These are phyloP conservation scores for Loxodonta africana DNA, from an alignment of 2,113 vertebrate species.

Conservation along the genomic window DNA sequence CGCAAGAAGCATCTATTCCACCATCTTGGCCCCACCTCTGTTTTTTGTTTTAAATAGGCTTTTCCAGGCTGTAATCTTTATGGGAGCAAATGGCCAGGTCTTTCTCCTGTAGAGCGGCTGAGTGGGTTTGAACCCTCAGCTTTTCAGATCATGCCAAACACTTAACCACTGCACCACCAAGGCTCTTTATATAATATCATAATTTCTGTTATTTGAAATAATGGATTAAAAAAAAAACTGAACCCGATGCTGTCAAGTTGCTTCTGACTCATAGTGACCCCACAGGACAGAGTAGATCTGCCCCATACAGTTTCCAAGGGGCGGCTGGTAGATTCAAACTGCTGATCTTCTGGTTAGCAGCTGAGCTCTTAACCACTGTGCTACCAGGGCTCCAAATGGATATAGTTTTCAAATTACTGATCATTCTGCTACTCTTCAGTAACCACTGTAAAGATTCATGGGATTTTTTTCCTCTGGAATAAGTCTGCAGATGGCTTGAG, in stretches of 20 bases:
- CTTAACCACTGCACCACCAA: not conserved
- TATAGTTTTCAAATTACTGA: slow-evolving; percentile 54
- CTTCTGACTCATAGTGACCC: too few species aligned
- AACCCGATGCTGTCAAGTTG: too few species aligned
- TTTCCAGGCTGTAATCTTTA: not conserved
- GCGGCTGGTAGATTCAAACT: too few species aligned
- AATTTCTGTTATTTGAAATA: slow-evolving; percentile 63
- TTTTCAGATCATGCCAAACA: not conserved
- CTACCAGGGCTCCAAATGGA: not conserved
- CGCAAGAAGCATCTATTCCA: too few species aligned
- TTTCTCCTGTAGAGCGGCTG: not conserved
- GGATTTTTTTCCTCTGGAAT: not conserved
- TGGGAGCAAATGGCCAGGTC: not conserved
- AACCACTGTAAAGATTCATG: not conserved
- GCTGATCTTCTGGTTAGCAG: too few species aligned
- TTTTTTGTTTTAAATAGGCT: not conserved
- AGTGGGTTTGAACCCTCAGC: not conserved
- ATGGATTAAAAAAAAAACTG: not conserved
- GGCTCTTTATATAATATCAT: not conserved
- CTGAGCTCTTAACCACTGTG: too few species aligned
- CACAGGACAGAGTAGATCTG: too few species aligned
- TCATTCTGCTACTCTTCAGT: not conserved
- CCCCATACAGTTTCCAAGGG: too few species aligned
- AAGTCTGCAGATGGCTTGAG: not conserved
- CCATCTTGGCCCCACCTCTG: too few species aligned